These are phyloP conservation scores for Bombus waltoni DNA, from an alignment of 1,140 invertebrate species.

Conservation along the genomic window DNA sequence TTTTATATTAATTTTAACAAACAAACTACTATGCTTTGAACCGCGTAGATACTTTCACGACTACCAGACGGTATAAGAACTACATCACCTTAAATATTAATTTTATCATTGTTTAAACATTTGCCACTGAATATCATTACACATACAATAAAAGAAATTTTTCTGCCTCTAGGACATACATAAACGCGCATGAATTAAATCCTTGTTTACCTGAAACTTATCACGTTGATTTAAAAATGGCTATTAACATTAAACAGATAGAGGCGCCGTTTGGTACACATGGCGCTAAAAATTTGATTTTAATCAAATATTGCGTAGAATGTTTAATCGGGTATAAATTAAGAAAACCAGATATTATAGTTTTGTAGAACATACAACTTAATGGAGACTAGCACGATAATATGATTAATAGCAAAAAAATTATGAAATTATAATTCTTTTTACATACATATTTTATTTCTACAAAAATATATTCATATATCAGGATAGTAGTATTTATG, in stretches of 20 bases:
- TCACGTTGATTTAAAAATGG: conserved; percentile 35
- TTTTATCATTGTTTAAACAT: conserved; percentile 51
- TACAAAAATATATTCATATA: not conserved
- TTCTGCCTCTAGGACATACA: not conserved
- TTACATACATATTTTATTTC: not conserved
- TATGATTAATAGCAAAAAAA: too few species aligned
- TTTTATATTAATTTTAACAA: conserved; percentile 7
- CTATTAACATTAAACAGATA: conserved; percentile 5
- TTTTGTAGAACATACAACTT: not conserved
- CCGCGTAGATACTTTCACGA: conserved; percentile 9
- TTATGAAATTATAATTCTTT: too few species aligned
- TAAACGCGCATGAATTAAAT: conserved; percentile 4
- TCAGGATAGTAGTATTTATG: not conserved
- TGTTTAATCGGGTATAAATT: not conserved
- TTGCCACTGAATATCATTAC: not conserved
- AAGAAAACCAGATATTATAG: not conserved
- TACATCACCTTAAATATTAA: conserved; percentile 34
- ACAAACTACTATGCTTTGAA: not conserved
- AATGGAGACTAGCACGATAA: not conserved
- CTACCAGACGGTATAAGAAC: conserved; percentile 10
- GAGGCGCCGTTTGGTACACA: not conserved
- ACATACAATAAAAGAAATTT: not conserved
- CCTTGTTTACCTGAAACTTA: conserved; percentile 28
- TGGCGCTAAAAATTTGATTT: conserved; percentile 12
- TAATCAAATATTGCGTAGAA: not conserved